Evolutionary conservation across 1,140 invertebrate genomes (phyloP).

Genomic region (Oedothorax gibbosus): DNA sequence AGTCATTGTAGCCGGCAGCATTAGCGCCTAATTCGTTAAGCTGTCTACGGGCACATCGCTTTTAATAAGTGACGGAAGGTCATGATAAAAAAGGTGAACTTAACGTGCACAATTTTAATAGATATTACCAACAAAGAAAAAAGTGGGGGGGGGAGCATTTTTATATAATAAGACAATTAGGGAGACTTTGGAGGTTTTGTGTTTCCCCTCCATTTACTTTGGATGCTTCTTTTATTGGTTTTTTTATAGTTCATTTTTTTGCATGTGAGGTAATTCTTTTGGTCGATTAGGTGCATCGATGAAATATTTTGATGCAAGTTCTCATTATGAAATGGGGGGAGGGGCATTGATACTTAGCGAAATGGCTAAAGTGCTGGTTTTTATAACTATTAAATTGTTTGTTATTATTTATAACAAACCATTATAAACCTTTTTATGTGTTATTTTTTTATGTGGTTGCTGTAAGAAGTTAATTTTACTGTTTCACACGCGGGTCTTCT

Average conservation of each 20-base stretch:
- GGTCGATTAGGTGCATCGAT: slow-evolving; percentile 7
- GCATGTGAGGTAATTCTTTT: slow-evolving; percentile 8
- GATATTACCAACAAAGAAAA: not conserved
- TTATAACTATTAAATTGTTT: no score
- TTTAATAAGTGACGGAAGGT: slow-evolving; percentile 36
- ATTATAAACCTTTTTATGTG: no score
- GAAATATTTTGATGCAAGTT: slow-evolving; percentile 14
- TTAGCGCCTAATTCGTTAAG: slow-evolving; percentile 26
- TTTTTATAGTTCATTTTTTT: slow-evolving; percentile 12
- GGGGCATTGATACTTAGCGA: no score
- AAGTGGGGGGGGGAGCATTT: slow-evolving; percentile 6
- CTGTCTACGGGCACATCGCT: slow-evolving; percentile 2
- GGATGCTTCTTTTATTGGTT: slow-evolving; percentile 4
- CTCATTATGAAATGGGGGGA: no score
- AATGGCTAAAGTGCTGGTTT: no score
- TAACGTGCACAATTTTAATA: slow-evolving; percentile 23
- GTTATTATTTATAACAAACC: no score
- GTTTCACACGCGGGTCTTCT: no score
- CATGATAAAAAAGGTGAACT: slow-evolving; percentile 8
- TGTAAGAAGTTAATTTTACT: no score
- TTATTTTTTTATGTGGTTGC: no score
- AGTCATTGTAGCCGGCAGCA: not conserved
- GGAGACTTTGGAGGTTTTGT: slow-evolving; percentile 21
- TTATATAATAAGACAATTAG: slow-evolving; percentile 35
- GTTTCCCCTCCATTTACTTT: slow-evolving; percentile 23